These are phyloP conservation scores for Odocoileus virginianus DNA, from an alignment of 2,113 vertebrate genomes.

Conservation along the genomic window DNA sequence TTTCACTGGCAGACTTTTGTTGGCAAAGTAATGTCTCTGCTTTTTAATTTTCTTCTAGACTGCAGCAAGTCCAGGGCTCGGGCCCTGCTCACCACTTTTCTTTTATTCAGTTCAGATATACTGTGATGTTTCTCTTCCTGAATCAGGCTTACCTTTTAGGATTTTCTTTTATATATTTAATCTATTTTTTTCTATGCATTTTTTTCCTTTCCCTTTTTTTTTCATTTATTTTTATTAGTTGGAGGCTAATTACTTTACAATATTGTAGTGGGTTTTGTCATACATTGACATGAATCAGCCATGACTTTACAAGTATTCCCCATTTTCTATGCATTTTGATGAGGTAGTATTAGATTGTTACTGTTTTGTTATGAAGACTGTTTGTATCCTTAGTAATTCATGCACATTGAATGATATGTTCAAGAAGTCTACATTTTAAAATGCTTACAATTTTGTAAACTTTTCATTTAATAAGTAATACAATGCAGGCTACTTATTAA, in stretches of 20 bases:
- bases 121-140: not conserved
- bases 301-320: too few species aligned
- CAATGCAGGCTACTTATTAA: not conserved
- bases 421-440: not conserved
- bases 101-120: not conserved
- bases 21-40: not conserved
- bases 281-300: too few species aligned
- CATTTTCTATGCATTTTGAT: not conserved
- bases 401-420: not conserved
- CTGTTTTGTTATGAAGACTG: not conserved
- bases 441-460: not conserved
- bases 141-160: not conserved
- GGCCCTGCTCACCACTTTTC: not conserved
- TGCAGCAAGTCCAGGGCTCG: not conserved
- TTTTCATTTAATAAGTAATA: conserved; percentile 11
- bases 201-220: not conserved
- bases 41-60: not conserved
- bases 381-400: not conserved
- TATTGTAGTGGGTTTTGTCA: too few species aligned
- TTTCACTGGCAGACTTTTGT: not conserved
- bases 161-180: not conserved
- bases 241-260: too few species aligned
- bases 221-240: too few species aligned
- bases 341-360: not conserved
- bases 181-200: not conserved